Base-by-base conservation (phyloP, 35 echinoderm and acorn worm genomes). In the Acanthaster planci region DNA sequence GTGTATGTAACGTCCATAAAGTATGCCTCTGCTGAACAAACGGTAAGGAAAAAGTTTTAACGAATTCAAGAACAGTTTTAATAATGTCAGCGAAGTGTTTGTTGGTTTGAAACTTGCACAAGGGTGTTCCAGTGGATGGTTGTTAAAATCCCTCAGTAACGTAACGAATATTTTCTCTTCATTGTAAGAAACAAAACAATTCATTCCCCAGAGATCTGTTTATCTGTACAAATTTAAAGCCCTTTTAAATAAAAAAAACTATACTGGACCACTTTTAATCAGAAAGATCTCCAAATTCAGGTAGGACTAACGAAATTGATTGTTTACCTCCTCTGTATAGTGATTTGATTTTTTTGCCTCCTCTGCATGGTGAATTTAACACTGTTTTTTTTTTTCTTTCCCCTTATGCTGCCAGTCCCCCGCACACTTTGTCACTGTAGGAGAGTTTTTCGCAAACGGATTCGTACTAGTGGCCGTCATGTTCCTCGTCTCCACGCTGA, bases 381-480 rank as follows among this genome's bases (percentile, higher is more conserved):
- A 29, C 60, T 67, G 60, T 0, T 67, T 22, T 29, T 17, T n/a
- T 22, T 67, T 10, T 67, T 67, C 17, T 67, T 29, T 57, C 9
- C 1, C 3, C 55, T n/a, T 59, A n/a, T 59, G 0, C 3, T 12
- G 8, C 19, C 29, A 29, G 23, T 47, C 42, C 4, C 42, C 12
- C 42, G 56, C 64, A 72, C 64, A 80, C 29, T 75, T 52, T 32
- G 53, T 89, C 2, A 83, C 57, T 3, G 72, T 83, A 22, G 75
- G 72, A 9, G 39, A 83, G 32, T 89, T 83, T 40, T 89, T 89
- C 44, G 37, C 51, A 9, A 89, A 89, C 77, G 87, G 87, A 7
- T 89, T 89, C 54, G 80, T 89, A 1, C 44, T 89, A 14, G 87
- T 89, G 7, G 47, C 38, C 19, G 80, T 89, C 29, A 89, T 89